These are phyloP conservation scores for Cephus pygmeus DNA, from an alignment of 2,888 invertebrate genomes.

Conservation along the genomic window DNA sequence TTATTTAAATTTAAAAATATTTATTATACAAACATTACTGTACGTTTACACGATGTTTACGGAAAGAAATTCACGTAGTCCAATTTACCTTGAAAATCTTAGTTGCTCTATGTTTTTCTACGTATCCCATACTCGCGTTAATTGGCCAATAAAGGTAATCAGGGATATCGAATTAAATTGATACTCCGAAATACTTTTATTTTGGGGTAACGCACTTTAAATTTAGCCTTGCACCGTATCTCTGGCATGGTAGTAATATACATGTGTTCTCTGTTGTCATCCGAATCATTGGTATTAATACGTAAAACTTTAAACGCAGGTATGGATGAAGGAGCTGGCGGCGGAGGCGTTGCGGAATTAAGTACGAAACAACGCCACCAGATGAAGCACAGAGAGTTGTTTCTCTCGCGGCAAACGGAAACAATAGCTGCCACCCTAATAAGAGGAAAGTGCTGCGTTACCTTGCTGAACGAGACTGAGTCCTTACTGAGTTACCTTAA, in stretches of 20 bases:
- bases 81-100: neutral
- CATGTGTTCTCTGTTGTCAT: neutral
- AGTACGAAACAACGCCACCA: constrained; percentile 91
- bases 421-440: constrained; percentile 99
- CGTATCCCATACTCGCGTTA: neutral
- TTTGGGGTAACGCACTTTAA: neutral
- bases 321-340: constrained; percentile 65
- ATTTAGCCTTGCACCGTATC: neutral
- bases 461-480: constrained; percentile 98
- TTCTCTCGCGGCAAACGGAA: constrained; percentile 97
- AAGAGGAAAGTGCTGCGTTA: constrained; percentile 98
- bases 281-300: constrained; percentile 17
- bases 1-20: too few relatives aligned
- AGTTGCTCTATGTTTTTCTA: neutral
- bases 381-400: constrained; percentile 97
- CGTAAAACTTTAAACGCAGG: constrained; percentile 59
- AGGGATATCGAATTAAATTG: neutral
- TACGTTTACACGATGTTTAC: neutral
- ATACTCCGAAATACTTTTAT: neutral
- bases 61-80: neutral
- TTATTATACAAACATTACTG: neutral
- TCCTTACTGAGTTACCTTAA: constrained; percentile 95
- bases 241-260: neutral
- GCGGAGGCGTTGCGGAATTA: constrained; percentile 74
- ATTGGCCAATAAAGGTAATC: neutral